Evolutionary conservation across 2,888 invertebrate genomes (phyloP).

Genomic region (Nudaria mundana): DNA sequence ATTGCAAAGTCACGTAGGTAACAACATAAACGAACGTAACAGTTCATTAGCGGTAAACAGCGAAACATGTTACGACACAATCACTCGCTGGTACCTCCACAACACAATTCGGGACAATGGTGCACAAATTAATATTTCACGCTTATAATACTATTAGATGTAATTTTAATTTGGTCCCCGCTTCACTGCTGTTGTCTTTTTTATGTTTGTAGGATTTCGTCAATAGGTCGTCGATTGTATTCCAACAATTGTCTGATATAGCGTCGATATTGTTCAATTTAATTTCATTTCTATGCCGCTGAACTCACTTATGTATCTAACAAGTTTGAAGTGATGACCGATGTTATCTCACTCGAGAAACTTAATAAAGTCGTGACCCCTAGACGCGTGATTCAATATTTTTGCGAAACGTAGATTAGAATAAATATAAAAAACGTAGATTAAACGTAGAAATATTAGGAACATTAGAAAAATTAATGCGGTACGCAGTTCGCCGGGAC

Average conservation of each 20-base stretch:
- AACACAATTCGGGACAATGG: conserved; percentile 59
- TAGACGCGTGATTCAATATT: conserved; percentile 31
- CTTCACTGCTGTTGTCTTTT: conserved; percentile 43
- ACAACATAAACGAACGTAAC: conserved; percentile 27
- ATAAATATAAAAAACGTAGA: no score
- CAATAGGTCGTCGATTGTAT: conserved; percentile 50
- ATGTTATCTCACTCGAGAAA: conserved; percentile 43
- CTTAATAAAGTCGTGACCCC: conserved; percentile 51
- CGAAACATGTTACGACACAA: conserved; percentile 30
- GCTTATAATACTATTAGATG: conserved; percentile 62
- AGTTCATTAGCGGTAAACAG: conserved; percentile 35
- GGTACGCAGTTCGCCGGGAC: no score
- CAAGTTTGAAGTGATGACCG: conserved; percentile 31
- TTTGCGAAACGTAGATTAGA: conserved; percentile 33
- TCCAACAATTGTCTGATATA: conserved; percentile 43
- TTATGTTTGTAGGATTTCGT: conserved; percentile 57
- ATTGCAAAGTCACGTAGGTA: conserved; percentile 34
- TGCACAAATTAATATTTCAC: conserved; percentile 74
- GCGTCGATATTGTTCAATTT: conserved; percentile 52
- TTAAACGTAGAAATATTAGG: no score
- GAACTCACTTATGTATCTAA: conserved; percentile 20
- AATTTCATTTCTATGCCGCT: conserved; percentile 43
- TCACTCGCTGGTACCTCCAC: conserved; percentile 39
- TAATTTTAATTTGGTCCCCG: conserved; percentile 68
- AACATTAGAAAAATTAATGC: no score